These are phyloP conservation scores for Actinemys pallida DNA, from an alignment of 2,113 vertebrate species.

Conservation along the genomic window DNA sequence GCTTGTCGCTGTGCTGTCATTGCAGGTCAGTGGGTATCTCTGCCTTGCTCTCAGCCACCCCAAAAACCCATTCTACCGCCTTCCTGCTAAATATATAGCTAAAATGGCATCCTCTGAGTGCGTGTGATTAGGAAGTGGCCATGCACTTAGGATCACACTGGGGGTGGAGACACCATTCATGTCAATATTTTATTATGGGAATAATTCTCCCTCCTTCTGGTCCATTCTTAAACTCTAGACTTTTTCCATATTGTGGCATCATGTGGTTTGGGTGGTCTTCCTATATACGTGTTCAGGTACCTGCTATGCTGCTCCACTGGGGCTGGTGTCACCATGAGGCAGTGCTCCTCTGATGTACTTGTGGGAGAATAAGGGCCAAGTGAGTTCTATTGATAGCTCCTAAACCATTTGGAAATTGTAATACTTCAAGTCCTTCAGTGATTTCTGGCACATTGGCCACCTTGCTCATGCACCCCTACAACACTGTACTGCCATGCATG, in stretches of 20 bases:
- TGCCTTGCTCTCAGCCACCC: not conserved
- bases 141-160: not conserved
- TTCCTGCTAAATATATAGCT: not conserved
- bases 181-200: not conserved
- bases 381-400: not conserved
- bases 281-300: not conserved
- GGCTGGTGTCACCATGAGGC: not conserved
- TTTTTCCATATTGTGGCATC: not conserved
- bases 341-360: not conserved
- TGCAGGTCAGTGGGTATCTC: not conserved
- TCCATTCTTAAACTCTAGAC: not conserved
- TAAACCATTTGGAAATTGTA: not conserved
- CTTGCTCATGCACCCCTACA: not conserved
- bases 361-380: not conserved
- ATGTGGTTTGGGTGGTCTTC: not conserved
- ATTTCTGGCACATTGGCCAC: not conserved
- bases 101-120: not conserved
- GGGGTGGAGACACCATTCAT: not conserved
- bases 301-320: not conserved
- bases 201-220: not conserved
- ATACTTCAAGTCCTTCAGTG: not conserved
- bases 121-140: not conserved
- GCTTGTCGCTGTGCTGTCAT: not conserved
- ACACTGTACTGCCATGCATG: not conserved
- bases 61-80: not conserved